Conservation (phyloP, 2,113 vertebrate genomes). For the Sinocyclocheilus anophthalmus region DNA sequence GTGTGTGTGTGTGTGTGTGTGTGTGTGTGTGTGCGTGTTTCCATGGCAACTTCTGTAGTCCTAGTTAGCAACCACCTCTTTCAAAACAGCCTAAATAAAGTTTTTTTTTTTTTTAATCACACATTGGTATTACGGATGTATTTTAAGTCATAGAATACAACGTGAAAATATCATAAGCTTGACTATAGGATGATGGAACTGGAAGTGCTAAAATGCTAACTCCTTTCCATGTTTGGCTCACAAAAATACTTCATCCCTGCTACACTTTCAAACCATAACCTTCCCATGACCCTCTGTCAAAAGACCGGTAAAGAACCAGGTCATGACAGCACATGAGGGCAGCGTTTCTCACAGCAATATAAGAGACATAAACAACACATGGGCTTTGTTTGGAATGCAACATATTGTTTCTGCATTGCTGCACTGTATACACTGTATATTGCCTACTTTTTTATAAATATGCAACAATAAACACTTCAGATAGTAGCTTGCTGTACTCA, state of each 20-base stretch:
- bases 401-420: background rate
- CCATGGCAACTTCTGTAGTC: no score
- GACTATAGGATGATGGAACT: no score
- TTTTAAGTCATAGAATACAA: no score
- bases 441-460: background rate
- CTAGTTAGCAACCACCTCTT: no score
- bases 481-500: background rate
- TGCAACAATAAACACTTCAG: background rate
- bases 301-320: background rate
- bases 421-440: background rate
- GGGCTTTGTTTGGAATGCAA: background rate
- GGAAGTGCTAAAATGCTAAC: no score
- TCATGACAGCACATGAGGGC: conserved; percentile 24
- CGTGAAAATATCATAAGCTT: no score
- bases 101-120: no score
- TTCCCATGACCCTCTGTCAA: background rate
- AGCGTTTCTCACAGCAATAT: background rate
- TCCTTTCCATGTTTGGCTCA: no score
- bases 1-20: no score
- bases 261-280: background rate
- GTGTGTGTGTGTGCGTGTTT: no score
- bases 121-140: no score
- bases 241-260: background rate
- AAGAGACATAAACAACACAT: background rate
- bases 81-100: no score